Percentiles rank a stretch among this genome's conserved stretches.
These are phyloP conservation scores for Whitmania pigra DNA, from an alignment of 1,140 invertebrate species.

Conservation along the genomic window DNA sequence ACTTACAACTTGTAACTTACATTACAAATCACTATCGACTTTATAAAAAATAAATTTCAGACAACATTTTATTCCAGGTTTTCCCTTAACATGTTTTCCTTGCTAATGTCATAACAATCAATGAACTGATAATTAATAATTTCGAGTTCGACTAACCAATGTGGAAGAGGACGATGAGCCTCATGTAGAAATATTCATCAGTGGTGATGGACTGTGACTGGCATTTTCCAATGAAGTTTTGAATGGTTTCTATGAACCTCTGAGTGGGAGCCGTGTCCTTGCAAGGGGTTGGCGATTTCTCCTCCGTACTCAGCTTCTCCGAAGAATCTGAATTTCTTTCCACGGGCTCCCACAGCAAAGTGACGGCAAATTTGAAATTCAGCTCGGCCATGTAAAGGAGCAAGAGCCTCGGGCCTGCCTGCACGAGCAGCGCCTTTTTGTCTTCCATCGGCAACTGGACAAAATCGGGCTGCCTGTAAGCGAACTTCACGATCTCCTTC, in stretches of 20 bases:
- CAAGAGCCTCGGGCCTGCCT: constrained; percentile 37
- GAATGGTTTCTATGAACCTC: constrained; percentile 37
- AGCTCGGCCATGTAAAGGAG: constrained; percentile 39
- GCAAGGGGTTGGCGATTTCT: not conserved
- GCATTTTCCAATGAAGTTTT: constrained; percentile 38
- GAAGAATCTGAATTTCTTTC: not conserved
- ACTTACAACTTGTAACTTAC: not conserved
- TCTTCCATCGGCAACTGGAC: constrained; percentile 34
- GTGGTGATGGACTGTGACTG: constrained; percentile 35
- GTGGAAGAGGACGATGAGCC: constrained; percentile 39
- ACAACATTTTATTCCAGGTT: not conserved
- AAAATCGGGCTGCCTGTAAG: constrained; percentile 37
- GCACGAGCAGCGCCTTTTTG: constrained; percentile 35
- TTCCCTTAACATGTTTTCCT: not conserved
- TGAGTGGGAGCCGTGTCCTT: constrained; percentile 32
- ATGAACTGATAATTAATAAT: not conserved
- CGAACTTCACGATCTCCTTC: constrained; percentile 38
- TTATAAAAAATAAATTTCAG: too few relatives aligned
- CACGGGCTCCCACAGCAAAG: constrained; percentile 28
- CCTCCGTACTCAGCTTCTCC: not conserved
- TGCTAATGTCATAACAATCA: not conserved
- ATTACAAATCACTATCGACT: not conserved
- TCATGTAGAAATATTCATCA: constrained; percentile 37
- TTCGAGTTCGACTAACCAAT: constrained; percentile 29
- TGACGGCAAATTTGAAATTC: constrained; percentile 40